Base-by-base conservation (phyloP, 2,113 vertebrate genomes). In the Archilochus colubris region DNA sequence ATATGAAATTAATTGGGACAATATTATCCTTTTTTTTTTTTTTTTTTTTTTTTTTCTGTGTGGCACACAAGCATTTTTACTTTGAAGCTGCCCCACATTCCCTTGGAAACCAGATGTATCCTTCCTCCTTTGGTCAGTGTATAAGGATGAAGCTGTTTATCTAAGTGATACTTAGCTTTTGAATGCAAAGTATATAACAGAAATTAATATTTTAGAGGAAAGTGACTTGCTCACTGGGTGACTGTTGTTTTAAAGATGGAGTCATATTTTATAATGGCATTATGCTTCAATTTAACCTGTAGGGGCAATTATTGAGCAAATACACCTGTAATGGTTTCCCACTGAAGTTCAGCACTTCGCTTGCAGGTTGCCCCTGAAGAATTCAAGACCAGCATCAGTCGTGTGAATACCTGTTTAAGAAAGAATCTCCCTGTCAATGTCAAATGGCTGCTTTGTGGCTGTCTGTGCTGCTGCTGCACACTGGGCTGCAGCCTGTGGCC, bases 401-500 rank as follows among this genome's bases (percentile, higher is more conserved):
- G 98, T 53, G 98, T 99, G 94, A 99, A 99, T 28, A 97, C 98
- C 16, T 99, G 99, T 84, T 97, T 99, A 96, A 99, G 98, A 97
- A 99, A 99, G 97, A 99, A 99, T 97, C 97, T 99, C 88, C 99
- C 99, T 5, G 97, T 99, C 96, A 99, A 99, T 95, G 98, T 99
- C 76, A 99, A 99, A 97, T 99, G 99, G 99, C 98, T 99, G 91
- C 98, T 99, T 4, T 99, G 99, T 90, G 99, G 99, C 93, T 99
- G 99, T 97, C 98, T 99, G 92, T 99, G 99, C 97, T 99, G 99
- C 96, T 99, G 99, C 97, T 99, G 99, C 97, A 99, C 99, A 0
- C 98, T 99, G 77, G 99, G 99, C 94, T 99, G 99, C 97, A 99
- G 99, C 97, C 98, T 99, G n/a, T 99, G 99, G 99, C 99, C 99